Percentiles rank a stretch among this genome's conserved stretches.
Evolutionary conservation across 2,888 invertebrate species (phyloP).

Genomic region (Sinohyriopsis cumingii): DNA sequence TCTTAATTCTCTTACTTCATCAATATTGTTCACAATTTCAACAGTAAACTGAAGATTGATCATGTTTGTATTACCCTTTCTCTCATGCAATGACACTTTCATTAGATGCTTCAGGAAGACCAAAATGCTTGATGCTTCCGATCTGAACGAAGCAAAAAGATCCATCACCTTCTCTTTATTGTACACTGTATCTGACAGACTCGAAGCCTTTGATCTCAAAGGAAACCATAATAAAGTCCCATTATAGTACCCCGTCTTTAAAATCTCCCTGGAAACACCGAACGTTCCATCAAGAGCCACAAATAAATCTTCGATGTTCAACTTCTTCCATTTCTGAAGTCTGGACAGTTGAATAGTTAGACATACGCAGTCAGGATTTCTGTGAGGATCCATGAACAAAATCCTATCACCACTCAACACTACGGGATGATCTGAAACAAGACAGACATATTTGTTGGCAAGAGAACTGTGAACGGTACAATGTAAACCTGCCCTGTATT

Average conservation of each 20-base stretch:
- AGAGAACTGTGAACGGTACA: no score
- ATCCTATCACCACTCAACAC: constrained; percentile 60
- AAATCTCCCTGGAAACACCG: constrained; percentile 34
- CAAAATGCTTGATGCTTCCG: constrained; percentile 55
- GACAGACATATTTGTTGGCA: no score
- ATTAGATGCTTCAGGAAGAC: constrained; percentile 59
- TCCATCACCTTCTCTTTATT: constrained; percentile 42
- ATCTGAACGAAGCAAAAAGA: constrained; percentile 51
- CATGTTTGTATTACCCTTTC: no score
- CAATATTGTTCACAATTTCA: no score
- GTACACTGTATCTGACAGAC: constrained; percentile 55
- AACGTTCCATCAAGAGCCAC: constrained; percentile 49
- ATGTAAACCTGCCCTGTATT: no score
- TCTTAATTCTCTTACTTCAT: no score
- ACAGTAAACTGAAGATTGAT: no score
- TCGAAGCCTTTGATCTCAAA: constrained; percentile 49
- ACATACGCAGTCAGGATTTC: constrained; percentile 30
- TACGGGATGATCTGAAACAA: constrained; percentile 56
- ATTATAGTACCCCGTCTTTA: constrained; percentile 35
- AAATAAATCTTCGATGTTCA: constrained; percentile 29
- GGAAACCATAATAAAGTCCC: constrained; percentile 68
- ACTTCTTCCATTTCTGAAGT: constrained; percentile 17
- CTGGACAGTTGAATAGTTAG: constrained; percentile 24
- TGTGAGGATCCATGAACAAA: constrained; percentile 59
- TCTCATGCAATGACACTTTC: no score